Conservation (phyloP, 2,888 invertebrate genomes). For the Eubasilissa splendida region DNA sequence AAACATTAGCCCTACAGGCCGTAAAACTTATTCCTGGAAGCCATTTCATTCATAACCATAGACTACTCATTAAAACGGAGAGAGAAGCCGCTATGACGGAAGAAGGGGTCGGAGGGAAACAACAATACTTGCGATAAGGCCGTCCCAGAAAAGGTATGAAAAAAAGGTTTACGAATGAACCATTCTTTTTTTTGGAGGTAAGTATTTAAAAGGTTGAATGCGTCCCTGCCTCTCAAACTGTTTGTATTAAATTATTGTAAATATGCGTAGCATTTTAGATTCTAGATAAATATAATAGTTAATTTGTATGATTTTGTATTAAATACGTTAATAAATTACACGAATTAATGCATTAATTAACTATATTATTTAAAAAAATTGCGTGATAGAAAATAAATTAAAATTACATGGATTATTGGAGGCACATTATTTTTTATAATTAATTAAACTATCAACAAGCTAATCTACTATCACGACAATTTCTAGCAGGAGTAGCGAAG, state of each 20-base stretch:
- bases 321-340: too few relatives aligned
- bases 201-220: conserved; percentile 20
- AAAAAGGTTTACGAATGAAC: conserved; percentile 27
- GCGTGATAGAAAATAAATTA: too few relatives aligned
- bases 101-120: neutral
- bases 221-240: neutral
- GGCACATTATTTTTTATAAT: too few relatives aligned
- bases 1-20: conserved; percentile 45
- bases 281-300: too few relatives aligned
- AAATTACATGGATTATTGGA: too few relatives aligned
- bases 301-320: too few relatives aligned
- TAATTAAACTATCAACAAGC: too few relatives aligned
- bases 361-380: too few relatives aligned
- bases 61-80: conserved; percentile 40
- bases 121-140: neutral
- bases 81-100: neutral
- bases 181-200: conserved; percentile 25
- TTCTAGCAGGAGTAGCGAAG: too few relatives aligned
- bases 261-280: neutral
- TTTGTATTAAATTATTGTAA: conserved; percentile 2
- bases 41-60: conserved; percentile 56
- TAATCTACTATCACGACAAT: too few relatives aligned
- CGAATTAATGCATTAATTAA: too few relatives aligned
- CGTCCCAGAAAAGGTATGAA: neutral
- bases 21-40: conserved; percentile 52